Evolutionary conservation across 2,797 vertebrate genomes (phyloP), one percentile per base, ranked within the genome.

Genomic region (Alauda arvensis): DNA sequence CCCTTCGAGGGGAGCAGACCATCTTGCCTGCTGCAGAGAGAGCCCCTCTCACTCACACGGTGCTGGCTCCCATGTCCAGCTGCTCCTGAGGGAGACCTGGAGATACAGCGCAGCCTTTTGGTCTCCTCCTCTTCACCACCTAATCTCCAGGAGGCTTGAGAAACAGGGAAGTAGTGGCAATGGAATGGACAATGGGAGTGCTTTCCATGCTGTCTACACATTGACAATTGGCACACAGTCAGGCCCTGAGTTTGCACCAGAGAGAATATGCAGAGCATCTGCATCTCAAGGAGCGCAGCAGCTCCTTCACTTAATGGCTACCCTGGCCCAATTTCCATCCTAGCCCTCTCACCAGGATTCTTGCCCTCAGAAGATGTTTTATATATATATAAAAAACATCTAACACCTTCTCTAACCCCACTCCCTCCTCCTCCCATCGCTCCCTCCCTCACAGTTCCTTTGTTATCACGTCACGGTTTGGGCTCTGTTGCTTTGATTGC

Each of bases 151-250:
- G 42, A 65, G 14, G 8, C 19, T 26, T 56, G 29, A 70, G 59
- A 60, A 77, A 49, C 23, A 52, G 71, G 18, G 43, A n/a, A 26
- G 8, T 7, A 5, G 4, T 62, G 18, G 12, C 42, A 49, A 18
- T 26, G 24, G 18, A 67, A 18, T 8, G 3, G 34, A 10, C 2
- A 29, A 9, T 31, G 6, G n/a, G 6, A 49, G 8, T 20, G 12
- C n/a, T 84, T 79, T 60, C 33, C 18, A 7, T 29, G 18, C 14
- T 20, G 10, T 34, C n/a, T 37, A 14, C 25, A 37, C 1, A 0
- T 2, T 21, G n/a, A 28, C 10, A 29, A 14, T 1, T 0, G 1
- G 21, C 17, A 53, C 1, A 2, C 3, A 31, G 34, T 61, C 42
- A 65, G 57, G 24, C 34, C 34, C 12, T 26, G 56, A 28, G 17